Conservation (phyloP, 2,113 vertebrate genomes). For the Lota lota region DNA sequence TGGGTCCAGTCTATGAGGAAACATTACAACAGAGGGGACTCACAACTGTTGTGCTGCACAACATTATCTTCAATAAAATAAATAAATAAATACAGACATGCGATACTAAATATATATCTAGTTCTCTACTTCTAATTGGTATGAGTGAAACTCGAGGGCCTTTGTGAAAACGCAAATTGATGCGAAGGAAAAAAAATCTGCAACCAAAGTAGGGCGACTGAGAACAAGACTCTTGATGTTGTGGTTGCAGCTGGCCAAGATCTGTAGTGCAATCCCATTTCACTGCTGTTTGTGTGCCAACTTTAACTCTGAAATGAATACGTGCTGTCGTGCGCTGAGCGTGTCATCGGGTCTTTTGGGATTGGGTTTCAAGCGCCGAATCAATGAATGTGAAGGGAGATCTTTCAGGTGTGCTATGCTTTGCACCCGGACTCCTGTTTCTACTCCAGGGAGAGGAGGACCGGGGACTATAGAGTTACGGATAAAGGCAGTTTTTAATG, state of each 20-base stretch:
- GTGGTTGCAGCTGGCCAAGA: conserved; percentile 50
- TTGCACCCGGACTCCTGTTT: conserved; percentile 9
- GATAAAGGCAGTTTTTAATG: conserved; percentile 85
- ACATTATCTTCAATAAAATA: conserved; percentile 1
- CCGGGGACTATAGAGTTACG: conserved; percentile 67
- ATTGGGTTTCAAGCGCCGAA: too few species aligned
- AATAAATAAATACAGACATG: background rate
- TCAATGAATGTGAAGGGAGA: too few species aligned
- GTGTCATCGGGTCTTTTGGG: too few species aligned
- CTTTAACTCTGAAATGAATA: conserved; percentile 34
- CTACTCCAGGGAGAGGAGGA: conserved; percentile 44
- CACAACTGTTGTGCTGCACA: background rate
- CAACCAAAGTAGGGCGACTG: background rate
- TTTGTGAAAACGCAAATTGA: conserved; percentile 5
- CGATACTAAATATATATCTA: background rate
- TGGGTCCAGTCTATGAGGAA: conserved; percentile 37
- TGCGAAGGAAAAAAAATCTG: conserved; percentile 12
- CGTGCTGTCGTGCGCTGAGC: background rate
- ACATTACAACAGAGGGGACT: conserved; percentile 16
- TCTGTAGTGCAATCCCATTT: conserved; percentile 43
- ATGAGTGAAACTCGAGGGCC: conserved; percentile 4
- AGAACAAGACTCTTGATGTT: conserved; percentile 37
- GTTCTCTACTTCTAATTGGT: background rate
- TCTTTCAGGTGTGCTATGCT: background rate
- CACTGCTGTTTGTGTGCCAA: conserved; percentile 39